These are phyloP conservation scores for Pollenia griseotomentosa DNA, from an alignment of 2,888 invertebrate species.

Conservation along the genomic window DNA sequence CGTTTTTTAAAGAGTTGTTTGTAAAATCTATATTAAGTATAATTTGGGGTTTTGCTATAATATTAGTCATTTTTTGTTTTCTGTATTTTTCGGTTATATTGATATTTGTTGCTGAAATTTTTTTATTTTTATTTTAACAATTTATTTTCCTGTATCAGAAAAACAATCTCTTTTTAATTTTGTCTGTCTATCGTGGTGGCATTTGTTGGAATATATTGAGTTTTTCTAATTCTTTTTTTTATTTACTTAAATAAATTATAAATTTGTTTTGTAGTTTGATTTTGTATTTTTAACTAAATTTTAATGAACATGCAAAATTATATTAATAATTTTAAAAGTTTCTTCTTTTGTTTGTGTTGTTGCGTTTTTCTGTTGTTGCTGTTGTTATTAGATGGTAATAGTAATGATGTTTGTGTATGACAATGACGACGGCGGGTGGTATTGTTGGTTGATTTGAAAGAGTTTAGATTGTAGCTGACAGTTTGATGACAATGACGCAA, in stretches of 20 bases:
- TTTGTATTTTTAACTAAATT: conserved; percentile 33
- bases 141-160: background rate
- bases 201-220: conserved; percentile 66
- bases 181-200: conserved; percentile 40
- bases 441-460: conserved; percentile 28
- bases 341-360: conserved; percentile 44
- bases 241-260: conserved; percentile 31
- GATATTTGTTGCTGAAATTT: conserved; percentile 15
- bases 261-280: conserved; percentile 33
- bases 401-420: conserved; percentile 35
- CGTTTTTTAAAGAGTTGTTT: background rate
- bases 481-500: conserved; percentile 60
- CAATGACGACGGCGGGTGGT: conserved; percentile 64
- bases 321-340: background rate
- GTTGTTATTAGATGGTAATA: conserved; percentile 18
- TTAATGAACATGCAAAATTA: conserved; percentile 62
- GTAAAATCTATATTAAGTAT: conserved; percentile 38
- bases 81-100: conserved; percentile 6
- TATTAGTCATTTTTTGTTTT: background rate
- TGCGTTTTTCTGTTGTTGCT: conserved; percentile 37
- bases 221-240: conserved; percentile 13
- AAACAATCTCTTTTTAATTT: background rate
- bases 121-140: conserved; percentile 12
- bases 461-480: conserved; percentile 20
- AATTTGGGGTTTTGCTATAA: conserved; percentile 34